A percentile compares a stretch with the other conserved stretches of the same genome.
Evolutionary conservation across 2,113 vertebrate species (phyloP).

Genomic region (Urocolius indicus): DNA sequence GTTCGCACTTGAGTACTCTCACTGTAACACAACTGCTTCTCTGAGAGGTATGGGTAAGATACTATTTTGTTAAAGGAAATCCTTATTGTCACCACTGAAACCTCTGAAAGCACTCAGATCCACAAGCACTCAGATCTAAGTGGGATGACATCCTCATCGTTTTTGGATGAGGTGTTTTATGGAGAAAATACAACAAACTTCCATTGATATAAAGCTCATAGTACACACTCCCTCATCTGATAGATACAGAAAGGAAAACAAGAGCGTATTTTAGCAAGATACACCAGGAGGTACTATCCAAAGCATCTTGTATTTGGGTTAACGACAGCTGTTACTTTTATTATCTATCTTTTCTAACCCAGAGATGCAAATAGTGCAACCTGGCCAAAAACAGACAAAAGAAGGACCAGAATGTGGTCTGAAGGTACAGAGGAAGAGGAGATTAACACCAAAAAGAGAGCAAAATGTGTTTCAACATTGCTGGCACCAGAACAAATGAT

Average conservation of each 20-base stretch:
- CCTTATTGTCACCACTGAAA: neutral
- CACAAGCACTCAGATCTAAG: neutral
- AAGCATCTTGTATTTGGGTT: neutral
- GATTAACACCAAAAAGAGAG: neutral
- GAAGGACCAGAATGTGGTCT: neutral
- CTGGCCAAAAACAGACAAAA: neutral
- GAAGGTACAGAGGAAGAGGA: neutral
- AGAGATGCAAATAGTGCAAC: neutral
- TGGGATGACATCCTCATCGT: neutral
- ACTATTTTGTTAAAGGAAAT: neutral
- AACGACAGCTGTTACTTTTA: fast-evolving
- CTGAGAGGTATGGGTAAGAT: neutral
- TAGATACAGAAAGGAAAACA: neutral
- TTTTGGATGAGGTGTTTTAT: neutral
- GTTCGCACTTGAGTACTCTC: neutral
- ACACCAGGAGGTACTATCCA: neutral
- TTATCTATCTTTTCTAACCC: neutral
- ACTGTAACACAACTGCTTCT: neutral
- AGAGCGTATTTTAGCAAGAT: fast-evolving
- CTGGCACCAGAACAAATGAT: neutral
- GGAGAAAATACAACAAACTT: neutral
- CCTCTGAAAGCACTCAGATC: neutral
- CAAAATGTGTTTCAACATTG: neutral
- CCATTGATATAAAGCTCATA: neutral
- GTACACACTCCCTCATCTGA: neutral